A percentile compares a stretch with the other conserved stretches of the same genome.
phyloP scores from a whole-genome alignment of 2,888 invertebrate species.

The Megaustenia siamemsis region DNA sequence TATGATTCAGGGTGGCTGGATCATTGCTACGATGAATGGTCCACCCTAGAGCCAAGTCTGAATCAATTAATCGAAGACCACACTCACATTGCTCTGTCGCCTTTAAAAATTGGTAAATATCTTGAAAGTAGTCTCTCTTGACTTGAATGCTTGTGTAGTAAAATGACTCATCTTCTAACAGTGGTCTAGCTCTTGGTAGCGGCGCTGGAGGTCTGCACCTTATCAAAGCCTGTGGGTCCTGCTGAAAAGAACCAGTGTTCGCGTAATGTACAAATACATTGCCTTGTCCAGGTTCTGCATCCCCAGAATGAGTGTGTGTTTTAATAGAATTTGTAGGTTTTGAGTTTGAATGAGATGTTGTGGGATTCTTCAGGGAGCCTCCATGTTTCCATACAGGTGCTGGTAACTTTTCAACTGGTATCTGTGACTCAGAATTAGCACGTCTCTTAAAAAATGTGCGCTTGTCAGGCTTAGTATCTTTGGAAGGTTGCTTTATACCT shows the following conservation, averaged over 20 bases:
- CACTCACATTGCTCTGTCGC: constrained; percentile 69
- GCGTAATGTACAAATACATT: neutral
- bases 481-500: neutral
- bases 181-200: constrained; percentile 53
- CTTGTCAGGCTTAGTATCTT: neutral
- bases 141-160: constrained; percentile 66
- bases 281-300: no score
- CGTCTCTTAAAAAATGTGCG: neutral
- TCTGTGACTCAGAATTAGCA: neutral
- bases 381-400: neutral
- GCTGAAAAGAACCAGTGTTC: neutral
- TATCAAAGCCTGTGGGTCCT: constrained; percentile 4
- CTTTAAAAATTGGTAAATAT: constrained; percentile 64
- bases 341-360: neutral
- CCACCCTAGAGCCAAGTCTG: constrained; percentile 68
- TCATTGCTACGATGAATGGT: constrained; percentile 70
- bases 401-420: neutral
- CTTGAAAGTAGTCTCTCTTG: constrained; percentile 55
- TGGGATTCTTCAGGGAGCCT: neutral
- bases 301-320: neutral
- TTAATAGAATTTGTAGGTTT: neutral
- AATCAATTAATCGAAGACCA: constrained; percentile 66
- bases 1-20: constrained; percentile 58
- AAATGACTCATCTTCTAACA: constrained; percentile 51
- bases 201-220: constrained; percentile 50